Evolutionary conservation across 2,888 invertebrate species (phyloP), one percentile per base, ranked within the genome.

Genomic region (Fragum fragum): DNA sequence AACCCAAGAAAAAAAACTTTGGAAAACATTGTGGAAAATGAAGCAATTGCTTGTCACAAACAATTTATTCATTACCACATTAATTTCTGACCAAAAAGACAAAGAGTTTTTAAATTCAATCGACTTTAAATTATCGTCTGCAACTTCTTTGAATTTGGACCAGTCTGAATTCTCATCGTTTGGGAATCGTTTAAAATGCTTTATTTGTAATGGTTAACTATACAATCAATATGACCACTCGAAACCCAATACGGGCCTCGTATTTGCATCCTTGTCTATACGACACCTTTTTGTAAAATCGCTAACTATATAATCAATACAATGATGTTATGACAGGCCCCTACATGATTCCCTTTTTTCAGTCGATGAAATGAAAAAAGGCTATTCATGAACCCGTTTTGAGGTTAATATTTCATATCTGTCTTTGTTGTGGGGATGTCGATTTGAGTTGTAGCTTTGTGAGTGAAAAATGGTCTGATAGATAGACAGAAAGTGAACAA

Each of bases 301-400:
- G 47, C 47, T 47, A 47, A 47, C 47, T 47, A 47, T 5, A 47
- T 47, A 47, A 47, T 47, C 47, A 47, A 47, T 47, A 47, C n/a
- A 47, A 47, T n/a, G 47, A 47, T 47, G 47, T 1, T 14, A 5
- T 5, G 14, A 47, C 47, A 47, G 47, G 47, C 47, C 47, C 47
- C 16, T 47, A 47, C 47, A 47, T 47, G 47, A 14, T 18, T 3
- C 47, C 47, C 39, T 39, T 39, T 47, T 47, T 14, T 47, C 18
- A n/a, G 14, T 18, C 47, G n/a, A 47, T 47, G 5, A 3, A 14
- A 47, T 47, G 14, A n/a, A 47, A 47, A 47, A n/a, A 16, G 16
- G 16, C 5, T 47, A 16, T 14, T 47, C 2, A 14, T n/a, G 47
- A 14, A 47, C 14, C n/a, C 2, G 5, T 9, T 47, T 47, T 47